These are phyloP conservation scores for Isichthys henryi DNA, from an alignment of 2,113 vertebrate species.

Conservation along the genomic window DNA sequence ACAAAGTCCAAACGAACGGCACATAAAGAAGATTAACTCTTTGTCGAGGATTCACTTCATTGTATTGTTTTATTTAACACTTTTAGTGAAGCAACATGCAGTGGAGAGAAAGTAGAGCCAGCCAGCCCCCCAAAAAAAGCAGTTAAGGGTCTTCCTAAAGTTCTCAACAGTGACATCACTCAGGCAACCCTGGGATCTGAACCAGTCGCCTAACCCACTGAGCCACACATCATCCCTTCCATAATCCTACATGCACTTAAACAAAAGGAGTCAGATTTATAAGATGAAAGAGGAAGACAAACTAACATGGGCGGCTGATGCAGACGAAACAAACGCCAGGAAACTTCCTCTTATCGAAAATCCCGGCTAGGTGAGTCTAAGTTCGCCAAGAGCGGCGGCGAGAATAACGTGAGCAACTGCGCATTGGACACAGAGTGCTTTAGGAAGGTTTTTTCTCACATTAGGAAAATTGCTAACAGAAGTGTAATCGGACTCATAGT, in stretches of 20 bases:
- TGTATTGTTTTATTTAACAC: neutral
- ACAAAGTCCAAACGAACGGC: neutral
- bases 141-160: neutral
- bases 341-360: neutral
- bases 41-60: neutral
- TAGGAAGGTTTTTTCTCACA: neutral
- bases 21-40: neutral
- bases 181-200: neutral
- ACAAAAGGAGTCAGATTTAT: neutral
- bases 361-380: neutral
- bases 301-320: neutral
- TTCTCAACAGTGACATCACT: neutral
- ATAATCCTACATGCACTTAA: neutral
- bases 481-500: neutral
- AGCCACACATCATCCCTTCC: neutral
- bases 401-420: neutral
- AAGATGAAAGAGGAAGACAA: neutral
- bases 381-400: neutral
- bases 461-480: constrained; percentile 2
- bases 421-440: neutral
- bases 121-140: neutral
- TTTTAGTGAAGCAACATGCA: neutral
- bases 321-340: neutral
- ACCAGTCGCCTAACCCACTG: neutral
- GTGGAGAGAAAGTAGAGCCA: neutral